Conservation (phyloP, 2,113 vertebrate genomes). For the Otis tarda region DNA sequence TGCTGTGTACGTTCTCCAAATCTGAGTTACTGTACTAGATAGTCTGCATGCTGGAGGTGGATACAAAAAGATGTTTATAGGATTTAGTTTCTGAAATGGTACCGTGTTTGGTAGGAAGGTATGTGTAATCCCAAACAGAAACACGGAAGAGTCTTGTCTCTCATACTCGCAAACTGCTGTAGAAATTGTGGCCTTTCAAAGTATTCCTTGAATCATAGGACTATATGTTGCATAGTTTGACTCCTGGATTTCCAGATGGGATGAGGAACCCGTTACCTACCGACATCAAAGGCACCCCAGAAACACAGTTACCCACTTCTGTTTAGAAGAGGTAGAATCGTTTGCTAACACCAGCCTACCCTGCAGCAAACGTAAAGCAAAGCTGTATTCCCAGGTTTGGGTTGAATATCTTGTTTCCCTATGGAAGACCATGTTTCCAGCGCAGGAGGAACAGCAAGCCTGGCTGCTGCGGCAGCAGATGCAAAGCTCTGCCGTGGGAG, state of each 20-base stretch:
- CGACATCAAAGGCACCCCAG: not conserved
- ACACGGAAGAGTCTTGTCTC: not conserved
- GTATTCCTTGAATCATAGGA: not conserved
- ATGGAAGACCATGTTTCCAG: not conserved
- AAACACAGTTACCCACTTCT: accelerated
- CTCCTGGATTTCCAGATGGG: not conserved
- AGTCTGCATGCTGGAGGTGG: not conserved
- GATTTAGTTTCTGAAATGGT: not conserved
- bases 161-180: not conserved
- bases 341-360: not conserved
- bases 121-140: not conserved
- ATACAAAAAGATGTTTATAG: not conserved
- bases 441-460: accelerated
- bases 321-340: not conserved
- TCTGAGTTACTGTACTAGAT: not conserved
- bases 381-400: not conserved
- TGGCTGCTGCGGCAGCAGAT: not conserved
- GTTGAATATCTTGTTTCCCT: not conserved
- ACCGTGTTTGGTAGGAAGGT: not conserved
- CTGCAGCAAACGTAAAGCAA: accelerated
- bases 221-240: not conserved
- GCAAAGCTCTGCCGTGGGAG: not conserved
- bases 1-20: not conserved
- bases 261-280: not conserved
- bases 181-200: not conserved